Evolutionary conservation across 2,888 invertebrate genomes (phyloP), one percentile per base, ranked within the genome.

Genomic region (Ariolimax columbianus): DNA sequence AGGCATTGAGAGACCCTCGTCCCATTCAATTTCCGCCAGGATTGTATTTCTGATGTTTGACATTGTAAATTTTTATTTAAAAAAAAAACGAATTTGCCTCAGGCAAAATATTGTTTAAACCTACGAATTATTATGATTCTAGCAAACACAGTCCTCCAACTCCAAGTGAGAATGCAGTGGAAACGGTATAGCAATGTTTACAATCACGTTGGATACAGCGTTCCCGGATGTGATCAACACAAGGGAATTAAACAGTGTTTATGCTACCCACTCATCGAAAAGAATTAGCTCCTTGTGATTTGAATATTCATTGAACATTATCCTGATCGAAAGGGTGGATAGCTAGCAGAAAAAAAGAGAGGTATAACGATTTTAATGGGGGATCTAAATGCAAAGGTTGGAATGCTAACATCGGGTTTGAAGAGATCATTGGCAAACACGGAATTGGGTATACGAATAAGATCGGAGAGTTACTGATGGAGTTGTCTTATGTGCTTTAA

Each of bases 1-100:
- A 0, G 94, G 94, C 91, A 94, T 92, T 63, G 93, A 93, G 78
- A 94, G 87, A 19, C 94, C 93, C 88, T 94, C 93, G 87, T 94
- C 94, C 94, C 94, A 94, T 87, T 93, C 93, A 86, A 94, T 88
- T 85, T 93, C 93, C 66, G 90, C 91, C 33, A 94, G 89, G 78
- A 94, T 91, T 86, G 91, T 91, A 82, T 90, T 90, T 75, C 88
- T 91, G 40, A 88, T 90, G 47, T 63, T 75, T 83, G 90, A 89
- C 92, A 91, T 91, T 79, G 87, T 91, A 86, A 73, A 72, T 23
- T 4, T 63, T 4, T 63, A 26, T 63, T n/a, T n/a, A n/a, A n/a
- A n/a, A n/a, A n/a, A 63, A 1, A 63, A 23, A n/a, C 55, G 26
- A n/a, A 6, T n/a, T 2, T 2, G 3, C 4, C n/a, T 63, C 55